A percentile compares a stretch with the other conserved stretches of the same genome.
Conservation (phyloP, 1,140 invertebrate species). For the Chionoecetes opilio region DNA sequence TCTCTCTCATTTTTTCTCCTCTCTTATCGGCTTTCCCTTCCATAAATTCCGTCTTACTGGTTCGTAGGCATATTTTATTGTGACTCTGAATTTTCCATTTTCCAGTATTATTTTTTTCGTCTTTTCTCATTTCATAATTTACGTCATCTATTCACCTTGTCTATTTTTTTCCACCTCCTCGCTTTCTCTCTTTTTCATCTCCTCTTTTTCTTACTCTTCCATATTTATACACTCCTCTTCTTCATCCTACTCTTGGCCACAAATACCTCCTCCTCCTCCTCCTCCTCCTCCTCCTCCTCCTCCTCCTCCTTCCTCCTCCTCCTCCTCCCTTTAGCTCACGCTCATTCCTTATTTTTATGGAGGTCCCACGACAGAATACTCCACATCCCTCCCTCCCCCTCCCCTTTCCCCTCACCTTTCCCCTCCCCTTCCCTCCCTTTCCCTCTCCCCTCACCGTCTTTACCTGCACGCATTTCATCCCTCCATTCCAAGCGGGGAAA, state of each 20-base stretch:
- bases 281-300: neutral
- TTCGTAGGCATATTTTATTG: too few species aligned
- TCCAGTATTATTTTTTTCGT: too few species aligned
- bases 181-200: neutral
- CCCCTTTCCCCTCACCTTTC: too few species aligned
- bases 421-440: neutral
- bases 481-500: neutral
- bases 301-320: neutral
- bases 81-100: too few species aligned
- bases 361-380: conserved; percentile 13
- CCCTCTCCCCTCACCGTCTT: neutral
- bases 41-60: too few species aligned
- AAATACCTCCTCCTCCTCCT: too few species aligned
- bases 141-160: neutral
- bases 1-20: too few species aligned
- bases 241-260: too few species aligned
- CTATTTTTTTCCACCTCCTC: neutral
- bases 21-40: too few species aligned
- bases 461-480: neutral
- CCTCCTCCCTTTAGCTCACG: conserved; percentile 3
- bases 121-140: neutral
- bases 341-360: conserved; percentile 30
- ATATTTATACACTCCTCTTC: neutral
- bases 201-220: neutral
- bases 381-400: neutral